Evolutionary conservation across 2,797 vertebrate species (phyloP).

Genomic region (Amazona finschi): DNA sequence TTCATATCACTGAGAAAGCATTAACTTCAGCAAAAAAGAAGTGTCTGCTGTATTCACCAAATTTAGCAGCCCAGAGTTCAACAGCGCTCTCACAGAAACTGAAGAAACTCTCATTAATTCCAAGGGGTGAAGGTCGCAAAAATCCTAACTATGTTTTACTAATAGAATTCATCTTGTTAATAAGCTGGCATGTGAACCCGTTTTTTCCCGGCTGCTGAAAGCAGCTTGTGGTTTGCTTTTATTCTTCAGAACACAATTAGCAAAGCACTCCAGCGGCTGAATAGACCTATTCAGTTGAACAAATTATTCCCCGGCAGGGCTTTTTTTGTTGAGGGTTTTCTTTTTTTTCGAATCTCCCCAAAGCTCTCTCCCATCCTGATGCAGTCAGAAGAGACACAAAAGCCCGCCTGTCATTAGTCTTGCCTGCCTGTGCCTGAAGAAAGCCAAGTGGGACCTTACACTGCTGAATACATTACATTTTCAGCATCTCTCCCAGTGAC

Average conservation of each 20-base stretch:
- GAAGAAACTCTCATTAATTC: slow-evolving; percentile 19
- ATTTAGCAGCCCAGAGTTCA: background rate
- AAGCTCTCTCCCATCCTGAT: slow-evolving; percentile 43
- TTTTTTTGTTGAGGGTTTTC: background rate
- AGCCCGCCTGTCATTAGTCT: slow-evolving; percentile 60
- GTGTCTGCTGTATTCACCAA: background rate
- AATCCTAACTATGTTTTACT: slow-evolving; percentile 56
- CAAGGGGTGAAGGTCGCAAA: background rate
- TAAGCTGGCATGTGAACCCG: slow-evolving; percentile 49
- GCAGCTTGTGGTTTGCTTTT: slow-evolving; percentile 71
- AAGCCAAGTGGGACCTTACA: slow-evolving; percentile 17
- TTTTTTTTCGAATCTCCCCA: background rate
- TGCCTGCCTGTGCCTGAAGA: slow-evolving; percentile 27
- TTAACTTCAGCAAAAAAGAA: background rate
- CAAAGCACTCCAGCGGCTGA: slow-evolving; percentile 72
- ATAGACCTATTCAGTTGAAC: slow-evolving; percentile 78
- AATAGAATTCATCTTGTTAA: slow-evolving; percentile 64
- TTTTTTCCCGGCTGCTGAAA: slow-evolving; percentile 62
- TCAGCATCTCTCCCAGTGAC: background rate
- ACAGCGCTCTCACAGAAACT: background rate
- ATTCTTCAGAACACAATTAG: slow-evolving; percentile 77
- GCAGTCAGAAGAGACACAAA: slow-evolving; percentile 65
- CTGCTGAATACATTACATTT: background rate
- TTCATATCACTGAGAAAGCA: background rate
- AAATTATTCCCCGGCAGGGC: slow-evolving; percentile 72